Base-by-base conservation (phyloP, 2,888 invertebrate species). In the Mimumesa dahlbomi region DNA sequence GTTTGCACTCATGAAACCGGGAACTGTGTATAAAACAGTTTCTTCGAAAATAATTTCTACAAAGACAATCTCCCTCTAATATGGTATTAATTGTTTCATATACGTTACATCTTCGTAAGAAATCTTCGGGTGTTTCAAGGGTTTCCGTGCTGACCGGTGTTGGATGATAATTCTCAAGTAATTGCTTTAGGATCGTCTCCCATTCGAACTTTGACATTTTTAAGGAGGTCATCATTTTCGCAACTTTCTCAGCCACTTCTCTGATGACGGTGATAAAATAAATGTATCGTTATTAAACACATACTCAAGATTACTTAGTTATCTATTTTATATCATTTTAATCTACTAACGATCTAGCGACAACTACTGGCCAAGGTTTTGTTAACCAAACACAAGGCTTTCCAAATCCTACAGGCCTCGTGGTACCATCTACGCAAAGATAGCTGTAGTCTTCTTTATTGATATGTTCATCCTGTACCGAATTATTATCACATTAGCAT, bases 301-400 rank as follows among this genome's bases (percentile, higher is more conserved):
- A n/a, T n/a, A n/a, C n/a, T n/a, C n/a, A n/a, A n/a, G n/a, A n/a
- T n/a, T n/a, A n/a, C n/a, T n/a, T n/a, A n/a, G n/a, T 29, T 29
- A 9, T 29, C 29, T 29, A 34, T 34, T 25, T 25, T 25, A 25
- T 25, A 25, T 25, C 25, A 3, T 7, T 16, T 40, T 0, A 2
- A 34, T 53, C 2, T 59, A 72, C 65, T 79, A 87, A 94, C 94
- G 91, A 91, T 85, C 92, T 93, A 7, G 94, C 92, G 0, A 94
- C 93, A 40, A 96, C 90, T 0, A 94, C 94, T 0, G 94, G 93
- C 94, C 95, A 95, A 0, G 96, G 96, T 78, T 94, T 92, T 1
- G 93, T 91, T 11, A 95, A 92, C 96, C 96, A 96, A 6, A 93
- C 90, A 83, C 96, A 96, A 0, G 95, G 95, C 11, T 91, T 90